phyloP scores from a whole-genome alignment of 2,797 vertebrate genomes.

The Sylvia borin region DNA sequence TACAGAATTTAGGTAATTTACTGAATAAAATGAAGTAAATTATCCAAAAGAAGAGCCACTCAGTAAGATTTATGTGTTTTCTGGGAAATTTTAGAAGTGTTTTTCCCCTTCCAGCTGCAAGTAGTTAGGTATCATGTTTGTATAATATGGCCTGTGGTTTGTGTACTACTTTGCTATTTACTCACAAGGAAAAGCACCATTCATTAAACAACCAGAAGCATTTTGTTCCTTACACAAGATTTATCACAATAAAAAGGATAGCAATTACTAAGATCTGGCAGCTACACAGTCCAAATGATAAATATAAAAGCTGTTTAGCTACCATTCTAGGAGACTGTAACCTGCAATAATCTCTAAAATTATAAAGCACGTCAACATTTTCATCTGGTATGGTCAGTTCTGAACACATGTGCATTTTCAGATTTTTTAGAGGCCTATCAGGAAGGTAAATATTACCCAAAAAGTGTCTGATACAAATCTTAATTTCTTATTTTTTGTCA shows the following conservation, averaged over 20 bases:
- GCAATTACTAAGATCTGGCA: slow-evolving; percentile 10
- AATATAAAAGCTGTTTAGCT: slow-evolving; percentile 8
- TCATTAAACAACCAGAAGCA: background rate
- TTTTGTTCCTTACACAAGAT: slow-evolving; percentile 3
- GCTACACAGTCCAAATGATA: background rate
- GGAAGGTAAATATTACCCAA: background rate
- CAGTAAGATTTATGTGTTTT: background rate
- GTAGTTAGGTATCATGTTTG: background rate
- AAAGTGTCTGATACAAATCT: background rate
- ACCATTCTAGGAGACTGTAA: background rate
- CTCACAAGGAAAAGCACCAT: background rate
- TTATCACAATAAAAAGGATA: slow-evolving; percentile 10
- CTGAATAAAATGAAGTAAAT: background rate
- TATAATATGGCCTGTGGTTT: background rate
- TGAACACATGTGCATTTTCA: background rate
- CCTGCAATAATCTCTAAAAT: background rate
- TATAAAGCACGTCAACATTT: background rate
- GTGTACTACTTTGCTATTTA: slow-evolving; percentile 1
- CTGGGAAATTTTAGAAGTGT: background rate
- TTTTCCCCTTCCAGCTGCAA: background rate
- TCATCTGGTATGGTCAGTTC: background rate
- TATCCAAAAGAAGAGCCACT: background rate
- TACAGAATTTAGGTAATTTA: background rate
- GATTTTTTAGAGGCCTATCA: background rate
- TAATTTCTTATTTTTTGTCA: background rate